Evolutionary conservation across 2,797 vertebrate genomes (phyloP).

Genomic region (Gallinago stenura): DNA sequence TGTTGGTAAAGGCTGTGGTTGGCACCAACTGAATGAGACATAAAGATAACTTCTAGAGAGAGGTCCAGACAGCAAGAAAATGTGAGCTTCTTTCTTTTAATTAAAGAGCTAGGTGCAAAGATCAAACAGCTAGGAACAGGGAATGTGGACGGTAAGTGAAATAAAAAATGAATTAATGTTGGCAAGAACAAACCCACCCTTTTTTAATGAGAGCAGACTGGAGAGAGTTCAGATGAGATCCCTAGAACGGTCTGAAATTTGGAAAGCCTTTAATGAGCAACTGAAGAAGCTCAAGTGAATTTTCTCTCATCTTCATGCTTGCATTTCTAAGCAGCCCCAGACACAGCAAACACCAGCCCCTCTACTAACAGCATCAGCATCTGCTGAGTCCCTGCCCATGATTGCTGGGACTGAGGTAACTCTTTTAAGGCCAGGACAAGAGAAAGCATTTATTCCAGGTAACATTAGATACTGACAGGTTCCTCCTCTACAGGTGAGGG

Average conservation of each 20-base stretch:
- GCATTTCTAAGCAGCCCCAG: background rate
- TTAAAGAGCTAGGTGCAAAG: conserved; percentile 37
- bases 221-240: background rate
- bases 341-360: background rate
- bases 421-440: background rate
- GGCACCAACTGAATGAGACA: background rate
- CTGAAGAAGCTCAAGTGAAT: background rate
- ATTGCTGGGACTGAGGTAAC: background rate
- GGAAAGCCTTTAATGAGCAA: conserved; percentile 17
- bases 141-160: background rate
- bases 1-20: background rate
- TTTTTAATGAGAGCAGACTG: conserved; percentile 26
- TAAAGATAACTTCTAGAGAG: background rate
- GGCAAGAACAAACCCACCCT: background rate
- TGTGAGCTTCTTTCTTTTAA: conserved; percentile 1
- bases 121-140: conserved; percentile 39
- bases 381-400: background rate
- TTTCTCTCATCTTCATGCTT: background rate
- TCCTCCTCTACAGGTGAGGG: background rate
- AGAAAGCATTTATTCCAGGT: background rate
- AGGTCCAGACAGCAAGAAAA: background rate
- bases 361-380: background rate
- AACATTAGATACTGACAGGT: background rate
- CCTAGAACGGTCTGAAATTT: background rate
- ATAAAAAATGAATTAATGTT: conserved; percentile 3